phyloP scores from a whole-genome alignment of 37 sponge, comb jelly and placozoan genomes.

The Cladorhizidae sp. region DNA sequence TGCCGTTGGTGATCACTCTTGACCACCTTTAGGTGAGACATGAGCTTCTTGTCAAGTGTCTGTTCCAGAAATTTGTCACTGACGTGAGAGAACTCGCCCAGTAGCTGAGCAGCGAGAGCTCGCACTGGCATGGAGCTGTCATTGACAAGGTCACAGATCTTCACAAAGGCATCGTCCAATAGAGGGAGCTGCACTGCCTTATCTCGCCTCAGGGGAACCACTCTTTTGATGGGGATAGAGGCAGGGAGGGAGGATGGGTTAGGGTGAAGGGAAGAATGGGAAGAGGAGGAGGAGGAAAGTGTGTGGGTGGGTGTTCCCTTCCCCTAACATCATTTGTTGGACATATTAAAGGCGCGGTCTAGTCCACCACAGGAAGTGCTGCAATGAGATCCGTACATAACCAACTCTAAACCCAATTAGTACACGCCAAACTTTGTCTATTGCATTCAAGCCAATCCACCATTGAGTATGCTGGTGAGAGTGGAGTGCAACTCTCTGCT shows the following conservation, averaged over 20 bases:
- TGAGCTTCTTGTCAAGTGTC: conserved; percentile 93
- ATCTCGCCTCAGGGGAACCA: conserved; percentile 40
- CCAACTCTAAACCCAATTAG: no score
- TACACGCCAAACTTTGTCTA: no score
- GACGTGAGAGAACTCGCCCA: conserved; percentile 60
- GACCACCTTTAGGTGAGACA: conserved; percentile 87
- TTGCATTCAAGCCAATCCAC: no score
- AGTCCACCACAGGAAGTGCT: no score
- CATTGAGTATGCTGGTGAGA: no score
- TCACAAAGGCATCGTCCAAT: conserved; percentile 83
- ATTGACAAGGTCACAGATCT: conserved; percentile 82
- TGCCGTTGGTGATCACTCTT: conserved; percentile 83
- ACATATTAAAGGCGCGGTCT: no score
- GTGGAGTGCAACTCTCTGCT: no score
- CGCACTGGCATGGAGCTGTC: conserved; percentile 74
- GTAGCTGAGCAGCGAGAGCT: conserved; percentile 61
- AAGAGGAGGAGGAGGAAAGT: no score
- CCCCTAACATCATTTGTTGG: no score
- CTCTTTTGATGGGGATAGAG: conserved; percentile 8
- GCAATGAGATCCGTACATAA: no score
- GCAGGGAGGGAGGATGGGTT: conserved; percentile 2
- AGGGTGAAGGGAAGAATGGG: no score
- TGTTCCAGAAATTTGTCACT: conserved; percentile 71
- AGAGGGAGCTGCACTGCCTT: conserved; percentile 40
- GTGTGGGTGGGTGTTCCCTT: no score